A percentile compares a stretch with the other conserved stretches of the same genome.
These are phyloP conservation scores for Congeria kusceri DNA, from an alignment of 2,888 invertebrate species.

Conservation along the genomic window DNA sequence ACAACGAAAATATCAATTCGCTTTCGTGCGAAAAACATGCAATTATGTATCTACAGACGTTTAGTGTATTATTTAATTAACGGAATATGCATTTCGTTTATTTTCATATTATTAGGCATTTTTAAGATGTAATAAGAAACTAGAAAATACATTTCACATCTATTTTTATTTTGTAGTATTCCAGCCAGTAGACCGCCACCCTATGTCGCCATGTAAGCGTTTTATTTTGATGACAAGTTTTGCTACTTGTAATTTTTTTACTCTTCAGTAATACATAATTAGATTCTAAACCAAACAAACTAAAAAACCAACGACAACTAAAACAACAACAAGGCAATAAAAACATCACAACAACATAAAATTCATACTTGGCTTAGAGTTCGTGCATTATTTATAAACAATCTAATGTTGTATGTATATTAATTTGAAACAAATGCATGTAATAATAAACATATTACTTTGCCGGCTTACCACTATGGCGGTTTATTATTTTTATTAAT, in stretches of 20 bases:
- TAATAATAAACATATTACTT: no score
- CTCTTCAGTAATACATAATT: neutral
- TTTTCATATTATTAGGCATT: no score
- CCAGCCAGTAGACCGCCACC: slow-evolving; percentile 14
- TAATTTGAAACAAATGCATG: no score
- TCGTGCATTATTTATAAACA: neutral
- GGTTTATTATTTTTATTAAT: neutral
- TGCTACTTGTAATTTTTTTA: neutral
- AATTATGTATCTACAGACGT: no score
- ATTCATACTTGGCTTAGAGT: neutral
- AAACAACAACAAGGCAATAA: neutral
- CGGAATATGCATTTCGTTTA: no score
- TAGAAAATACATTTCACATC: no score
- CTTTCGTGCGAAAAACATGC: no score
- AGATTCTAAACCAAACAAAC: neutral
- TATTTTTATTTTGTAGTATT: slow-evolving; percentile 10
- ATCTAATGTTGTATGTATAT: no score
- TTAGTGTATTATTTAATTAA: no score
- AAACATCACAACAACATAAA: neutral
- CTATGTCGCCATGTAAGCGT: slow-evolving; percentile 45
- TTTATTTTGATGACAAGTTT: neutral
- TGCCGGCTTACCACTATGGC: no score
- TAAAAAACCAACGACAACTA: neutral
- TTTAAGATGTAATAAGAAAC: no score
- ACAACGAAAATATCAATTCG: no score